phyloP scores from a whole-genome alignment of 2,888 invertebrate genomes.

The Noctua janthina region DNA sequence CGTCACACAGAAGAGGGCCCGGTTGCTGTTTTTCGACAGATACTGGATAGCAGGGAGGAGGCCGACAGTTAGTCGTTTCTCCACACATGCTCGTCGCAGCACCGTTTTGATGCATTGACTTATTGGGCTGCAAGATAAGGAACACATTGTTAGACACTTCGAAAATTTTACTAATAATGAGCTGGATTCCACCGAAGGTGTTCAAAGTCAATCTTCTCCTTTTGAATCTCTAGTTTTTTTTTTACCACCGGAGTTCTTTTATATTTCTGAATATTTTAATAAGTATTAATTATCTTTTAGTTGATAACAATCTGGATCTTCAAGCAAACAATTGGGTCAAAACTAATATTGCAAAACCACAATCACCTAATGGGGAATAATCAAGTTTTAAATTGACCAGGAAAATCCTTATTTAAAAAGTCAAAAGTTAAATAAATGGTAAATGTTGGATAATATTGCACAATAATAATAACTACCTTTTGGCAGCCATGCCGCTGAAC shows the following conservation, averaged over 20 bases:
- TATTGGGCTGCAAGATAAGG: slow-evolving; percentile 79
- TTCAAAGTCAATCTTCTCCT: neutral
- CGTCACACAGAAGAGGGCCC: slow-evolving; percentile 93
- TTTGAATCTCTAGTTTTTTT: neutral
- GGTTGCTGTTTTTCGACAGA: slow-evolving; percentile 90
- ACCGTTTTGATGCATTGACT: slow-evolving; percentile 89
- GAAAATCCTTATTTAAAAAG: neutral
- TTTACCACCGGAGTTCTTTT: neutral
- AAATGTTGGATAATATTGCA: slow-evolving; percentile 48
- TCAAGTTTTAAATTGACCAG: slow-evolving; percentile 6
- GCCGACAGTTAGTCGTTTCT: slow-evolving; percentile 91
- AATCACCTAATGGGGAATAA: slow-evolving; percentile 7
- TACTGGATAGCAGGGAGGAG: slow-evolving; percentile 91
- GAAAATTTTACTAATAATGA: neutral
- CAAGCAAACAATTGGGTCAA: neutral
- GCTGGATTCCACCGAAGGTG: neutral
- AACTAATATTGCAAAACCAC: neutral
- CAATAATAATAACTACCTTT: slow-evolving; percentile 81
- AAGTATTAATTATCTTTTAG: neutral
- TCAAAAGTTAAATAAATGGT: neutral
- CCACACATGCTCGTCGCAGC: slow-evolving; percentile 88
- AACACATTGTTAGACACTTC: slow-evolving; percentile 25
- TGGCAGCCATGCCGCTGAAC: slow-evolving; percentile 87
- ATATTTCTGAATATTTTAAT: neutral
- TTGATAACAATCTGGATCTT: neutral